Evolutionary conservation across 1,140 invertebrate genomes (phyloP).

Genomic region (Oscheius sp.): DNA sequence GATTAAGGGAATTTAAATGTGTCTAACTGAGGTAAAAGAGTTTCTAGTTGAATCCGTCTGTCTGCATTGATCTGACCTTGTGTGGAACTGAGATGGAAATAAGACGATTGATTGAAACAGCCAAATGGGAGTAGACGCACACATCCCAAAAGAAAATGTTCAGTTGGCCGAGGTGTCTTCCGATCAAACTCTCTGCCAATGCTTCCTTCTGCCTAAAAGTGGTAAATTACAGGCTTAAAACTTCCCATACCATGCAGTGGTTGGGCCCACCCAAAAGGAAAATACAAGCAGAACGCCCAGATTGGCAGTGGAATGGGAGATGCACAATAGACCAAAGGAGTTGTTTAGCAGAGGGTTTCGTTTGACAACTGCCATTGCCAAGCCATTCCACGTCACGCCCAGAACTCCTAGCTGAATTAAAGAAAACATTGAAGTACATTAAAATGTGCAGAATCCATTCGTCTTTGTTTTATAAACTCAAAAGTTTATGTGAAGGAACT

Average conservation of each 20-base stretch:
- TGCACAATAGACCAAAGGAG: background rate
- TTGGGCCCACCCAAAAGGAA: background rate
- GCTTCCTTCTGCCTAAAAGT: background rate
- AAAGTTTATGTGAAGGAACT: no score
- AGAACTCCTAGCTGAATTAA: background rate
- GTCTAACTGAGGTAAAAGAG: no score
- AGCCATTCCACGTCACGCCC: background rate
- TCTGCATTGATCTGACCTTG: no score
- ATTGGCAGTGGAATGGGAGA: background rate
- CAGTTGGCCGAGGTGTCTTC: conserved; percentile 13
- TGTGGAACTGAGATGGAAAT: conserved; percentile 8
- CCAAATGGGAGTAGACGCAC: conserved; percentile 18
- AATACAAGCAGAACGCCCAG: background rate
- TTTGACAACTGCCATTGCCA: background rate
- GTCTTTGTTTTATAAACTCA: no score
- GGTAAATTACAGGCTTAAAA: background rate
- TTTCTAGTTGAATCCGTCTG: no score
- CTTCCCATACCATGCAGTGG: background rate
- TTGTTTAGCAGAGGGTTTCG: background rate
- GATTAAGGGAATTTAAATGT: no score
- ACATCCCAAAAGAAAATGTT: conserved; percentile 25
- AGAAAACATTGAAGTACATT: background rate
- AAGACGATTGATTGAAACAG: conserved; percentile 9
- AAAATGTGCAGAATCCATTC: no score
- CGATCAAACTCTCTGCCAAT: background rate